Percentiles rank a stretch among this genome's conserved stretches.
Evolutionary conservation across 2,797 vertebrate species (phyloP).

Genomic region (Meriones psammophilus): DNA sequence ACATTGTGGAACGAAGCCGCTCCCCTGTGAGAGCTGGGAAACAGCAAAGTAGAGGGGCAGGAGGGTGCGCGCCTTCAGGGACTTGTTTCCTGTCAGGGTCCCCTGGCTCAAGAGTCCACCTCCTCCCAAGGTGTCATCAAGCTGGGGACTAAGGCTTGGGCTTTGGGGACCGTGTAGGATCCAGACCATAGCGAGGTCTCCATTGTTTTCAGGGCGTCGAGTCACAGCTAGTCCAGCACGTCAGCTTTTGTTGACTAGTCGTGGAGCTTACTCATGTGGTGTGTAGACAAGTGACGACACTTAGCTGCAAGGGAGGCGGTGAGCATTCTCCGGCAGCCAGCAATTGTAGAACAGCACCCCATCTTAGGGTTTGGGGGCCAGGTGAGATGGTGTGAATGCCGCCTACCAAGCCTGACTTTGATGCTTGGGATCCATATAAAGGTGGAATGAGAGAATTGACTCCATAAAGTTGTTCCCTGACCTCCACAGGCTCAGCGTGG

Average conservation of each 20-base stretch:
- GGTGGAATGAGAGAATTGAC: not conserved
- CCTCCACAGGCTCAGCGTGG: no score
- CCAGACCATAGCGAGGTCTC: not conserved
- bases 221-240: not conserved
- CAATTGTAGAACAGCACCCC: not conserved
- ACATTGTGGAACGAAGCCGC: not conserved
- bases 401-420: not conserved
- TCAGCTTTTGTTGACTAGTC: not conserved
- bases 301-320: not conserved
- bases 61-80: not conserved
- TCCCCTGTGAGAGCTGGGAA: not conserved
- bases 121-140: not conserved
- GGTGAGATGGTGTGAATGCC: not conserved
- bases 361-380: not conserved
- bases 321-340: not conserved
- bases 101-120: no score
- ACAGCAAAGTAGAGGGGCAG: not conserved
- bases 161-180: not conserved
- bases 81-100: not conserved
- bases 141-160: not conserved
- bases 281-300: not conserved
- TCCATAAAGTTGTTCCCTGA: not conserved
- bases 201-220: not conserved
- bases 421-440: not conserved
- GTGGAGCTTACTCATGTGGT: not conserved